Percentiles rank a stretch among this genome's conserved stretches.
Conservation (phyloP, 2,888 invertebrate genomes). For the Eupelmus urozonus region DNA sequence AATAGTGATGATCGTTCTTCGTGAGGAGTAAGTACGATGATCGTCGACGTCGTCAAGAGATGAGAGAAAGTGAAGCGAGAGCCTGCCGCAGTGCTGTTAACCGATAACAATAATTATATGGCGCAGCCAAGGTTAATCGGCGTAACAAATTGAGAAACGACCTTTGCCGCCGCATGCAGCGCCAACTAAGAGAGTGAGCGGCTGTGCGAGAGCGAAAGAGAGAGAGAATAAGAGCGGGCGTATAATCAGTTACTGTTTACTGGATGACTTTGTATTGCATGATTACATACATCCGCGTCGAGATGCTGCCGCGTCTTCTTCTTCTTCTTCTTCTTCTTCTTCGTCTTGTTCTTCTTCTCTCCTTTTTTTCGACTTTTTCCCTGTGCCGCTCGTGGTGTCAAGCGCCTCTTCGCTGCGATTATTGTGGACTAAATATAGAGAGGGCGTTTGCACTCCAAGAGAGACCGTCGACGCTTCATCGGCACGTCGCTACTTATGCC, state of each 20-base stretch:
- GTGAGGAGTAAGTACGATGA: too few relatives aligned
- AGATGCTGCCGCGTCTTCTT: background rate
- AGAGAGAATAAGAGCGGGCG: background rate
- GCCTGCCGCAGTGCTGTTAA: constrained; percentile 1
- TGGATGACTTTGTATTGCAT: constrained; percentile 19
- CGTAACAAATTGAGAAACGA: constrained; percentile 56
- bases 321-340: background rate
- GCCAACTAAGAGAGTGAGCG: constrained; percentile 21
- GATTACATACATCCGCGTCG: constrained; percentile 46
- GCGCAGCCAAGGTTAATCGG: constrained; percentile 46
- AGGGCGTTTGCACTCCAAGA: too few relatives aligned
- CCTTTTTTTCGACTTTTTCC: background rate
- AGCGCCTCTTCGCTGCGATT: constrained; percentile 19
- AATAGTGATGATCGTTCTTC: too few relatives aligned
- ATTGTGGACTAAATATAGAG: background rate
- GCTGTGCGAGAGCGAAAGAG: background rate
- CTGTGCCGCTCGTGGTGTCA: constrained; percentile 9
- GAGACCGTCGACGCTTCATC: too few relatives aligned
- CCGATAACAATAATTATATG: constrained; percentile 47
- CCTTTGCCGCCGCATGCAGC: constrained; percentile 32
- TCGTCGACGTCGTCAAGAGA: background rate
- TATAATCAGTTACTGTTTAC: constrained; percentile 40
- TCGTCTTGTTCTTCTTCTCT: background rate
- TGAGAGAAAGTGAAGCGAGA: background rate
- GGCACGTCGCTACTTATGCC: too few relatives aligned